Evolutionary conservation across 2,888 invertebrate genomes (phyloP).

Genomic region (Eristalinus sepulchralis): DNA sequence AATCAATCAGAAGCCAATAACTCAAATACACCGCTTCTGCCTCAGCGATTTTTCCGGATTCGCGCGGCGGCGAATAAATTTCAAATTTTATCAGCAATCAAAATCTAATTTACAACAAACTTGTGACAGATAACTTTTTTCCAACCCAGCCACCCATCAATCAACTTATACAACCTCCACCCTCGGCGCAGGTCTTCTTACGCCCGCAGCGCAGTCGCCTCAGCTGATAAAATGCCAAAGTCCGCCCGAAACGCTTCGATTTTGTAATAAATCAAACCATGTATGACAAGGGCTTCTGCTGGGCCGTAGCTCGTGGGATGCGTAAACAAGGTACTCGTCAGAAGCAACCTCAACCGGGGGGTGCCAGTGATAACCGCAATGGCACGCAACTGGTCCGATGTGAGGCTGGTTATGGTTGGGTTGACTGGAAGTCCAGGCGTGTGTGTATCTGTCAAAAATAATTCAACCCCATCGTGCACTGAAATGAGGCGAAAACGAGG

Average conservation of each 20-base stretch:
- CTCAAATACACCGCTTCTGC: not conserved
- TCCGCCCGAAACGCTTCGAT: not conserved
- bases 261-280: slow-evolving; percentile 18
- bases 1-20: not conserved
- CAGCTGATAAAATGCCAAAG: slow-evolving; percentile 12
- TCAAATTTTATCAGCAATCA: not conserved
- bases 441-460: not conserved
- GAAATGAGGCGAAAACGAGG: not conserved
- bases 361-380: not conserved
- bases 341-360: not conserved
- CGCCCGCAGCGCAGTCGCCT: not conserved
- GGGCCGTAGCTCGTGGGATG: slow-evolving; percentile 2
- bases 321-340: not conserved
- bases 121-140: slow-evolving; percentile 7
- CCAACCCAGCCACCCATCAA: not conserved
- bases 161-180: not conserved
- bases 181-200: not conserved
- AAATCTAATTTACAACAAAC: slow-evolving; percentile 10
- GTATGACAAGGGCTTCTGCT: not conserved
- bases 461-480: not conserved
- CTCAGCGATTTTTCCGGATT: not conserved
- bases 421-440: not conserved
- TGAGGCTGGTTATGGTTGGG: not conserved
- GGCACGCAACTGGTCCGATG: not conserved
- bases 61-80: not conserved